Percentiles rank a stretch among this genome's conserved stretches.
Conservation (phyloP, 64 coral and sea anemone species). For the Pocillopora verrucosa region DNA sequence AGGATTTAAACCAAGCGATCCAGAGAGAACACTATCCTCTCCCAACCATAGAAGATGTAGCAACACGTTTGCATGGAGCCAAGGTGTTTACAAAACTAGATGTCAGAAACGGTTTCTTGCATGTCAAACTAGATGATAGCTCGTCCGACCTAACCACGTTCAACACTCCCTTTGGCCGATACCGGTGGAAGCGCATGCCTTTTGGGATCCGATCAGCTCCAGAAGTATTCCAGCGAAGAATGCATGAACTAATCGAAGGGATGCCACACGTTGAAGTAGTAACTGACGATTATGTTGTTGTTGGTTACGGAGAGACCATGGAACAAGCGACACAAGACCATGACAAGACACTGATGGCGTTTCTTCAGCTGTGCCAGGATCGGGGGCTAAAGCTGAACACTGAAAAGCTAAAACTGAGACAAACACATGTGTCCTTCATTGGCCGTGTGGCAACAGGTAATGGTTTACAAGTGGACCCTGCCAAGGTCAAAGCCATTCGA, state of each 20-base stretch:
- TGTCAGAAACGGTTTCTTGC: conserved; percentile 18
- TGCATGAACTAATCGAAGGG: conserved; percentile 6
- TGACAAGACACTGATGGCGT: conserved; percentile 31
- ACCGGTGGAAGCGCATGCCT: conserved; percentile 6
- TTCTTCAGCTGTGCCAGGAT: neutral
- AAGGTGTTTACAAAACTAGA: conserved; percentile 35
- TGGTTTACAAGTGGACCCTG: conserved; percentile 27
- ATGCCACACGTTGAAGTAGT: conserved; percentile 4
- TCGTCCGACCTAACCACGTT: conserved; percentile 37
- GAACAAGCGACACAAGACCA: conserved; percentile 15
- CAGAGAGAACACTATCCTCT: conserved; percentile 46
- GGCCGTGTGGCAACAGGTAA: conserved; percentile 16
- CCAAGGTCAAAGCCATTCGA: conserved; percentile 22
- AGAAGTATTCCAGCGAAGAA: conserved; percentile 10
- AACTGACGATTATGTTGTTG: neutral
- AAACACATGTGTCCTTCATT: conserved; percentile 11
- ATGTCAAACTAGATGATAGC: conserved; percentile 5
- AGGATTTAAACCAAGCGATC: conserved; percentile 18
- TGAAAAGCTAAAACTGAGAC: conserved; percentile 15
- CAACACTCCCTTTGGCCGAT: conserved; percentile 7
- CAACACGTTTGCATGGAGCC: conserved; percentile 11
- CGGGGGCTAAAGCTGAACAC: neutral
- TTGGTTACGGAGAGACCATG: conserved; percentile 13
- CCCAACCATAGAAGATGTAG: conserved; percentile 31
- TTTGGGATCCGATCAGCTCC: conserved; percentile 33